A percentile compares a stretch with the other conserved stretches of the same genome.
Conservation (phyloP, 2,113 vertebrate species). For the Scolopax mira region DNA sequence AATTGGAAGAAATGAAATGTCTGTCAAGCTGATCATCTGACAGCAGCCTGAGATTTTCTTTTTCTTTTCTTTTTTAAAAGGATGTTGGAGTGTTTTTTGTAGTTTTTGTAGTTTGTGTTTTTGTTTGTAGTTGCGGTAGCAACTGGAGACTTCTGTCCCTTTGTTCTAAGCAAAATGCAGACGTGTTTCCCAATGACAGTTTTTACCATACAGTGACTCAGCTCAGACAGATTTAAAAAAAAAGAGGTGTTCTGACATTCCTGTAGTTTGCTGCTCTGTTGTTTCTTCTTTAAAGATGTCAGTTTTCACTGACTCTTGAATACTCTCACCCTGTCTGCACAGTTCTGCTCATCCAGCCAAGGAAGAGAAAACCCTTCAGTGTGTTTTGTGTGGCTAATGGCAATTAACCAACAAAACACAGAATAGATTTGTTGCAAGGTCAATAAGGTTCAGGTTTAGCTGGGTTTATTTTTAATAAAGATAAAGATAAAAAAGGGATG, state of each 20-base stretch:
- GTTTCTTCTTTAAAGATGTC: background rate
- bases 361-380: background rate
- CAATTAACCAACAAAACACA: background rate
- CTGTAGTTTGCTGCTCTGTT: background rate
- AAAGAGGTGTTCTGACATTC: background rate
- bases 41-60: background rate
- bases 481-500: background rate
- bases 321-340: fast-evolving
- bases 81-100: background rate
- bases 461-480: background rate
- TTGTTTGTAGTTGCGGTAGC: background rate
- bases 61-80: background rate
- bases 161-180: background rate
- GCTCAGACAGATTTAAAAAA: background rate
- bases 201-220: background rate
- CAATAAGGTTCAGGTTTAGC: background rate
- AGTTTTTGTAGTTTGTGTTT: too few species aligned
- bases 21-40: background rate
- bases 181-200: background rate
- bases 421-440: background rate
- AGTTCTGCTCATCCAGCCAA: background rate
- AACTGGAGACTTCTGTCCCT: background rate
- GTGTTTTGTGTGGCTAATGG: background rate
- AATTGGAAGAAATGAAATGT: background rate
- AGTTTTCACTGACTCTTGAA: background rate